Evolutionary conservation across 2,797 vertebrate species (phyloP).

Genomic region (Sebastes paucispinis): DNA sequence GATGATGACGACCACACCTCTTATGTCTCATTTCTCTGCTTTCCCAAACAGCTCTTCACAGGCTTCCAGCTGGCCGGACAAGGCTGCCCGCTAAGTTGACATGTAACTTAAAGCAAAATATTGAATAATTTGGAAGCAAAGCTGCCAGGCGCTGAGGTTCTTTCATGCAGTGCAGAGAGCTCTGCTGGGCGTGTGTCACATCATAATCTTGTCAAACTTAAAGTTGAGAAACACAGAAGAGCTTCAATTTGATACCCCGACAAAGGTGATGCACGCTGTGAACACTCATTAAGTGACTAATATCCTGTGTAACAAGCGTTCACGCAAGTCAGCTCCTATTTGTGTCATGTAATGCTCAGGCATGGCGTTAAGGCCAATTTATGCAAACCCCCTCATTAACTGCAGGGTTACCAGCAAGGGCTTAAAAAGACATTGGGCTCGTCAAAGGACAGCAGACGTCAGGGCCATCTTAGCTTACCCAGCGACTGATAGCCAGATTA

Average conservation of each 20-base stretch:
- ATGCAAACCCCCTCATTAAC: slow-evolving; percentile 51
- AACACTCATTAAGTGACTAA: slow-evolving; percentile 26
- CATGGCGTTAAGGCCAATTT: slow-evolving; percentile 33
- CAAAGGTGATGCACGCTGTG: slow-evolving; percentile 3
- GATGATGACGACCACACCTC: slow-evolving; percentile 69
- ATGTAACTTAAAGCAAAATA: slow-evolving; percentile 58
- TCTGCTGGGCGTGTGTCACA: slow-evolving; percentile 20
- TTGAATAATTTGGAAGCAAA: slow-evolving; percentile 41
- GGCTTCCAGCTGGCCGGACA: slow-evolving; percentile 57
- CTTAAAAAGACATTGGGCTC: slow-evolving; percentile 50
- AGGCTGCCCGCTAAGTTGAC: slow-evolving; percentile 32
- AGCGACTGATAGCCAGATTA: slow-evolving; percentile 58
- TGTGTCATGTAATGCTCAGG: slow-evolving; percentile 43
- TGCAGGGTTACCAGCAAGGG: slow-evolving; percentile 39
- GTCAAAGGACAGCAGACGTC: slow-evolving; percentile 58
- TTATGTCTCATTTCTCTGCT: slow-evolving; percentile 55
- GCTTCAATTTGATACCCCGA: slow-evolving; percentile 30
- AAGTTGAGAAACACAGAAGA: slow-evolving; percentile 10
- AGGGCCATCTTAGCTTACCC: slow-evolving; percentile 61
- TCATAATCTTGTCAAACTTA: slow-evolving; percentile 26
- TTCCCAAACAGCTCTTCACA: slow-evolving; percentile 46
- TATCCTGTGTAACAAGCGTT: slow-evolving; percentile 11
- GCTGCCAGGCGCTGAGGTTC: slow-evolving; percentile 35
- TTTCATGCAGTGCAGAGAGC: slow-evolving; percentile 11
- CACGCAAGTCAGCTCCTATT: slow-evolving; percentile 38